phyloP scores from a whole-genome alignment of 1,140 invertebrate genomes.

The Bombus soroeensis region DNA sequence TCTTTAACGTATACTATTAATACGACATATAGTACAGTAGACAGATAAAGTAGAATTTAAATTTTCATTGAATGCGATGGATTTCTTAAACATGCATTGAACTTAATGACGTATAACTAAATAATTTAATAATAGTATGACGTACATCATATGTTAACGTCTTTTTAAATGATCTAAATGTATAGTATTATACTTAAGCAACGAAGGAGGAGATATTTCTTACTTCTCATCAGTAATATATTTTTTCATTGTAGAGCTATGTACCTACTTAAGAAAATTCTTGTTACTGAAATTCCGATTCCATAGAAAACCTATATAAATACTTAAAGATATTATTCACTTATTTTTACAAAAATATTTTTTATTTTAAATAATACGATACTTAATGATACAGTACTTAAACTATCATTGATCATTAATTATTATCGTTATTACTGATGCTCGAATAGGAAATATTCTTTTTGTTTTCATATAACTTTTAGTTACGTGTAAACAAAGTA shows the following conservation, averaged over 20 bases:
- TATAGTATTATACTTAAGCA: neutral
- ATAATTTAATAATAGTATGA: slow-evolving; percentile 11
- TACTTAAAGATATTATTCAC: neutral
- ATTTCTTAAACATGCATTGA: neutral
- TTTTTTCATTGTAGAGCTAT: neutral
- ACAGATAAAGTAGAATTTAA: neutral
- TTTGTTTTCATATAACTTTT: neutral
- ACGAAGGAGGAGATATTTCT: neutral
- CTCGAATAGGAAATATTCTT: slow-evolving; percentile 13
- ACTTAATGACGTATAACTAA: slow-evolving; percentile 1
- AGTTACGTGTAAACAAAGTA: neutral
- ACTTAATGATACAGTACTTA: slow-evolving; percentile 6
- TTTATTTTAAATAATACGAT: neutral
- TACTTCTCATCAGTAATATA: slow-evolving; percentile 11
- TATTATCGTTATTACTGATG: slow-evolving; percentile 15
- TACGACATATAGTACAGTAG: neutral
- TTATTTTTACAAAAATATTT: neutral
- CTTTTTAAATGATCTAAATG: slow-evolving; percentile 16
- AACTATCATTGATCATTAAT: neutral
- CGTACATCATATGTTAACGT: neutral
- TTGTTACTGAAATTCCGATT: neutral
- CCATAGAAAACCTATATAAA: neutral
- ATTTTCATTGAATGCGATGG: neutral
- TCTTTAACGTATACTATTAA: too few species aligned
- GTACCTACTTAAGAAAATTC: neutral